A percentile compares a stretch with the other conserved stretches of the same genome.
These are phyloP conservation scores for Odontamblyopus rebecca DNA, from an alignment of 2,797 vertebrate genomes.

Conservation along the genomic window DNA sequence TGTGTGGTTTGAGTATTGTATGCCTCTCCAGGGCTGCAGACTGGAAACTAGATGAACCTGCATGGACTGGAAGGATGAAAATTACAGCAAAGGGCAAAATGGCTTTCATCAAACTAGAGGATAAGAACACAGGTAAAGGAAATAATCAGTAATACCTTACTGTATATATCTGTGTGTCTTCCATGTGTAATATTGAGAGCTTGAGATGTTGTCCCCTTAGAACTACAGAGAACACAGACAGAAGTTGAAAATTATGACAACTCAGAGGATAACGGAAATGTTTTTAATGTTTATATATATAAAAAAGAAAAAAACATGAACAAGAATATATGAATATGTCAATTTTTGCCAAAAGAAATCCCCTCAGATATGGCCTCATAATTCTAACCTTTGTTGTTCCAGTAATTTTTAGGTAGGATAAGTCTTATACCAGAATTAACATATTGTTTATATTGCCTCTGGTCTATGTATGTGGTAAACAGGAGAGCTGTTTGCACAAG, in stretches of 20 bases:
- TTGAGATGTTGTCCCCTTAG: background rate
- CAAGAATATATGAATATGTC: too few species aligned
- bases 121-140: conserved; percentile 85
- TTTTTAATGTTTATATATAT: too few species aligned
- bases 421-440: background rate
- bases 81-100: conserved; percentile 87
- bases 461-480: conserved; percentile 23
- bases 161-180: background rate
- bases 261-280: too few species aligned
- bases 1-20: conserved; percentile 10
- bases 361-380: too few species aligned
- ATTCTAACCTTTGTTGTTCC: too few species aligned
- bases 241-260: too few species aligned
- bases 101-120: conserved; percentile 92
- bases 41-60: conserved; percentile 95
- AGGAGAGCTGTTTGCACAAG: conserved; percentile 96
- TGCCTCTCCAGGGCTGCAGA: conserved; percentile 86
- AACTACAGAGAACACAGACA: too few species aligned
- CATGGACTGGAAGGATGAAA: conserved; percentile 92
- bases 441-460: background rate
- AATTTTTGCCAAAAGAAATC: too few species aligned
- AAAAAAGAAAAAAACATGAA: too few species aligned
- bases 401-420: too few species aligned
- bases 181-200: background rate
- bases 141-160: background rate